phyloP scores from a whole-genome alignment of 2,888 invertebrate genomes.

The Pseudococcus viburni region DNA sequence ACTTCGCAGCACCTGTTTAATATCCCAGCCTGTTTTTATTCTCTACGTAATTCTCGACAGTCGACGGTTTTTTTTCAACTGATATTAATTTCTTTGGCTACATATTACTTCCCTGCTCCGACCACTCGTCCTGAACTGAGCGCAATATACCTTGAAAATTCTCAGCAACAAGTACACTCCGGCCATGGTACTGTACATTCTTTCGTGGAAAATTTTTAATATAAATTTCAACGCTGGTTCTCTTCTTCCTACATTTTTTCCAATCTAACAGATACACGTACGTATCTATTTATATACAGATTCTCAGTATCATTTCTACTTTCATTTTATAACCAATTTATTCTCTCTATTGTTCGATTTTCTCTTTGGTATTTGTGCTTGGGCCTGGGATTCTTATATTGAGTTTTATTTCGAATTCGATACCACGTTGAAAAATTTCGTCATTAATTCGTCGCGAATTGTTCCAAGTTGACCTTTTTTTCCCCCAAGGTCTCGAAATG shows the following conservation, averaged over 20 bases:
- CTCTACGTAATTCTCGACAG: neutral
- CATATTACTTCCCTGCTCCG: neutral
- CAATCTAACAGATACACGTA: neutral
- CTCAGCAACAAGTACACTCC: neutral
- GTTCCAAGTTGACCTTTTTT: too few relatives aligned
- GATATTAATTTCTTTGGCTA: slow-evolving; percentile 10
- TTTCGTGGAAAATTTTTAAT: neutral
- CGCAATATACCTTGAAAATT: neutral
- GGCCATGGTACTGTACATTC: neutral
- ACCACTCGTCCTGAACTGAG: neutral
- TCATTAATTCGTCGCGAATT: too few relatives aligned
- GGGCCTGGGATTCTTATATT: too few relatives aligned
- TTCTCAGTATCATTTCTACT: neutral
- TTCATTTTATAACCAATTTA: neutral
- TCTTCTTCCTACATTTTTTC: neutral
- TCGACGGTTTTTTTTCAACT: neutral
- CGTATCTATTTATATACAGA: neutral
- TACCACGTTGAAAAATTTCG: too few relatives aligned
- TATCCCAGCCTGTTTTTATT: slow-evolving; percentile 36
- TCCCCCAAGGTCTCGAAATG: too few relatives aligned
- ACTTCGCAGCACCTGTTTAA: slow-evolving; percentile 52
- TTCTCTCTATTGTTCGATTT: too few relatives aligned
- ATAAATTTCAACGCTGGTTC: neutral
- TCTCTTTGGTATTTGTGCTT: too few relatives aligned
- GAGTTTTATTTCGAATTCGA: too few relatives aligned